These are phyloP conservation scores for Limnothrissa miodon DNA, from an alignment of 2,113 vertebrate species.

Conservation along the genomic window DNA sequence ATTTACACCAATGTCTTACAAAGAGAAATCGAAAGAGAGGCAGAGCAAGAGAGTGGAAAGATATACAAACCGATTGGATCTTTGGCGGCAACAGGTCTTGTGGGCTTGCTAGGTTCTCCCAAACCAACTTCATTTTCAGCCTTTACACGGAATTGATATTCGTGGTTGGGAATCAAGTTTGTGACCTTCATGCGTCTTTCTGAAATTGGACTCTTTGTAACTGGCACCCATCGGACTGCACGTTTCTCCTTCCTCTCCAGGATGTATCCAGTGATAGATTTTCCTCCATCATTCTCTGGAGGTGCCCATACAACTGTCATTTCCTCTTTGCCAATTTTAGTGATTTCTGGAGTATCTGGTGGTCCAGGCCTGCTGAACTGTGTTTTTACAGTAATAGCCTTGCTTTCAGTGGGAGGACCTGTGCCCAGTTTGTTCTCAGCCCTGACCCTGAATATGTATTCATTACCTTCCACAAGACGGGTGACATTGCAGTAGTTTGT, in stretches of 20 bases:
- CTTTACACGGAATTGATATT: slow-evolving; percentile 98
- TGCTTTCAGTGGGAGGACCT: slow-evolving; percentile 89
- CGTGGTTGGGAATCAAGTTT: slow-evolving; percentile 91
- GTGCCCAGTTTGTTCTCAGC: slow-evolving; percentile 99
- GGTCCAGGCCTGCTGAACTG: slow-evolving; percentile 90
- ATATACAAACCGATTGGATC: slow-evolving; percentile 88
- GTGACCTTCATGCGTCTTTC: slow-evolving; percentile 93
- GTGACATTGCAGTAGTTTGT: slow-evolving; percentile 82
- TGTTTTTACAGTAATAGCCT: slow-evolving; percentile 88
- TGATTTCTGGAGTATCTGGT: slow-evolving; percentile 90
- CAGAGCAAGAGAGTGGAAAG: neutral
- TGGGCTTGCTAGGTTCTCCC: slow-evolving; percentile 94
- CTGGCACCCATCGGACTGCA: slow-evolving; percentile 87
- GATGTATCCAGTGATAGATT: slow-evolving; percentile 96
- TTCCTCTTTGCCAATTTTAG: slow-evolving; percentile 94
- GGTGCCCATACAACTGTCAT: slow-evolving; percentile 99
- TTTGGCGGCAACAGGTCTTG: slow-evolving; percentile 90
- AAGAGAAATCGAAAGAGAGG: neutral
- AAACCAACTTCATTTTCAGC: slow-evolving; percentile 97
- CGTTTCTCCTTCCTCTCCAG: slow-evolving; percentile 95
- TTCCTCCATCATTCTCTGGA: slow-evolving; percentile 95
- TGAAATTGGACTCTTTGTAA: slow-evolving; percentile 90
- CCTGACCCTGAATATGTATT: slow-evolving; percentile 96
- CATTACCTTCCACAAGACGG: slow-evolving; percentile 93
- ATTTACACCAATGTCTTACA: slow-evolving; percentile 9